phyloP scores from a whole-genome alignment of 2,113 vertebrate genomes.

The Fulica atra region DNA sequence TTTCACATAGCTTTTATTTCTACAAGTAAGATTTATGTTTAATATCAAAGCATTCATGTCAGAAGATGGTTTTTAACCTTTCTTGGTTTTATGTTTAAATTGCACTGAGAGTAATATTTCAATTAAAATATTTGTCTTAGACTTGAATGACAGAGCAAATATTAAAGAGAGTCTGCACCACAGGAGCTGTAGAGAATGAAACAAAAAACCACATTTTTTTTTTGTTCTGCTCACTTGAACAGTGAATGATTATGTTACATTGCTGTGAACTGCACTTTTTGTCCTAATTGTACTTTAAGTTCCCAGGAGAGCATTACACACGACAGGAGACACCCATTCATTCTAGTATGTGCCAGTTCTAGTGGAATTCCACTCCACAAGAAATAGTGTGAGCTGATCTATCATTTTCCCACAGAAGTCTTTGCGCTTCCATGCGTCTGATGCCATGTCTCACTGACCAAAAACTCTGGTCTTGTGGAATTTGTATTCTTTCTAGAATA shows the following conservation, averaged over 20 bases:
- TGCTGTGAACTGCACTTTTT: background rate
- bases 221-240: background rate
- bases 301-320: background rate
- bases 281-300: background rate
- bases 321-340: background rate
- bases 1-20: background rate
- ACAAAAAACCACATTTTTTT: background rate
- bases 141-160: background rate
- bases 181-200: background rate
- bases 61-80: background rate
- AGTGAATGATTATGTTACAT: background rate
- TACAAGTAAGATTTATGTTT: background rate
- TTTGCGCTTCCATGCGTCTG: background rate
- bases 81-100: background rate
- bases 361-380: background rate
- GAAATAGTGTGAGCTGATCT: background rate
- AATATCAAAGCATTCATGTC: background rate
- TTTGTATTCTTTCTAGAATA: background rate
- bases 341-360: background rate
- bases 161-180: background rate
- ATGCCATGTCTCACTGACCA: background rate
- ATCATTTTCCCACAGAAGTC: background rate
- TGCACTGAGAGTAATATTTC: background rate
- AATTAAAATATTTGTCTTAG: constrained; percentile 3
- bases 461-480: background rate